These are phyloP conservation scores for Talpa occidentalis DNA, from an alignment of 2,113 vertebrate species.

Conservation along the genomic window DNA sequence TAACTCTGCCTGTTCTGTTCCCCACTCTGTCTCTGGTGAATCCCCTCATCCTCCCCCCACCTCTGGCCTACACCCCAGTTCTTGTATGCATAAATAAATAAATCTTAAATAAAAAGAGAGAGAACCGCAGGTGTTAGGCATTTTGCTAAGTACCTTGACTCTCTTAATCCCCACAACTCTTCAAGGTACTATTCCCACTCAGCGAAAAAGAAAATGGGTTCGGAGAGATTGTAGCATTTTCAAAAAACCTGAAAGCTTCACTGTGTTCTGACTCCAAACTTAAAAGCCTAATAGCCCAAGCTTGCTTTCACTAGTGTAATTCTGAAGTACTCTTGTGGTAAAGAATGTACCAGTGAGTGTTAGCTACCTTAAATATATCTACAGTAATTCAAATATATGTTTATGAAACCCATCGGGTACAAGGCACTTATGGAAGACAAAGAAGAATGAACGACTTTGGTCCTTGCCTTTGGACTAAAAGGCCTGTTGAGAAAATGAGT, in stretches of 20 bases:
- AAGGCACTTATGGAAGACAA: background rate
- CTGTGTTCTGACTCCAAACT: background rate
- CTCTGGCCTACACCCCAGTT: too few species aligned
- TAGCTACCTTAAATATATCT: background rate
- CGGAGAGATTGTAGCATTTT: background rate
- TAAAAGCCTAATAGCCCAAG: background rate
- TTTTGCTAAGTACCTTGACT: background rate
- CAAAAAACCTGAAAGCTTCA: background rate
- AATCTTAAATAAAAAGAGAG: too few species aligned
- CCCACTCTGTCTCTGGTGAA: too few species aligned
- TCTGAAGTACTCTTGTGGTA: background rate
- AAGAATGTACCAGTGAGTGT: slow-evolving; percentile 6
- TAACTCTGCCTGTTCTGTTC: too few species aligned
- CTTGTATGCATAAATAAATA: too few species aligned
- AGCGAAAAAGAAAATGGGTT: background rate
- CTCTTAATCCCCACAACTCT: background rate
- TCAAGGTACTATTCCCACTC: background rate
- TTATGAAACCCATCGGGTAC: background rate
- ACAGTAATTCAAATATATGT: background rate
- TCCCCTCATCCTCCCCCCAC: too few species aligned
- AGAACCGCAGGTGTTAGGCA: background rate
- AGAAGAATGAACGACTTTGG: background rate
- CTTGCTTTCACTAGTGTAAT: background rate
- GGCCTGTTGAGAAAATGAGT: background rate
- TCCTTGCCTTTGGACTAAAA: background rate